Evolutionary conservation across 2,797 vertebrate species (phyloP).

Genomic region (Pseudomugil gertrudae): DNA sequence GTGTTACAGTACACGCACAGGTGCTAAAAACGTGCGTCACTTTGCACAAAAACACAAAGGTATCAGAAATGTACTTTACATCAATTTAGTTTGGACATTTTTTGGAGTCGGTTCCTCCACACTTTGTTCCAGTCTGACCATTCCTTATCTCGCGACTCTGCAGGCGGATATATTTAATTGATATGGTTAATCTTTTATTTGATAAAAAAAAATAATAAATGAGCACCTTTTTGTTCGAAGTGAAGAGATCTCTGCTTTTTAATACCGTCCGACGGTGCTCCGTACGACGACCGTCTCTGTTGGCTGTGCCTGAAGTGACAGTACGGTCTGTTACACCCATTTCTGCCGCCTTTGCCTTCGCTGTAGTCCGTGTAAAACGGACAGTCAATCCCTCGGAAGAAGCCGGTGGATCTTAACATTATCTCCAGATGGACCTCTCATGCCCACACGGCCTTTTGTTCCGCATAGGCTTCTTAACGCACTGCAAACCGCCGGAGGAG

Average conservation of each 20-base stretch:
- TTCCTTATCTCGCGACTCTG: neutral
- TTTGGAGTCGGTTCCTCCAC: neutral
- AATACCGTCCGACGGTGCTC: constrained; percentile 57
- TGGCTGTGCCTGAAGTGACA: constrained; percentile 95
- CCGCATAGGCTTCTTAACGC: constrained; percentile 5
- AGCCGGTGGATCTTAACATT: constrained; percentile 94
- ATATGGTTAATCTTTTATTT: neutral
- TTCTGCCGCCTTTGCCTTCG: constrained; percentile 67
- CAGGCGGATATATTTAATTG: neutral
- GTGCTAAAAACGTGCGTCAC: neutral
- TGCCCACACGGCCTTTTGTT: constrained; percentile 61
- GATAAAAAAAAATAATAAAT: too few species aligned
- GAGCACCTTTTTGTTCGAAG: constrained; percentile 71
- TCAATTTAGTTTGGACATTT: neutral
- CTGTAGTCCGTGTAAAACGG: constrained; percentile 83
- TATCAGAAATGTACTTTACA: neutral
- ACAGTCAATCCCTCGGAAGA: constrained; percentile 95
- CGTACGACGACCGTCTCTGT: constrained; percentile 73
- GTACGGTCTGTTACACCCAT: constrained; percentile 91
- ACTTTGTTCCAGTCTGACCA: neutral
- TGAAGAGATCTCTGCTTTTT: constrained; percentile 64
- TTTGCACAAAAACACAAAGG: neutral
- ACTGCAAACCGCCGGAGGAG: constrained; percentile 25
- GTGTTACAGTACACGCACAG: neutral
- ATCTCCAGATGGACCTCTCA: constrained; percentile 69